Percentiles rank a stretch among this genome's conserved stretches.
phyloP scores from a whole-genome alignment of 2,888 invertebrate species.

The Lasioglossum pauxillum region DNA sequence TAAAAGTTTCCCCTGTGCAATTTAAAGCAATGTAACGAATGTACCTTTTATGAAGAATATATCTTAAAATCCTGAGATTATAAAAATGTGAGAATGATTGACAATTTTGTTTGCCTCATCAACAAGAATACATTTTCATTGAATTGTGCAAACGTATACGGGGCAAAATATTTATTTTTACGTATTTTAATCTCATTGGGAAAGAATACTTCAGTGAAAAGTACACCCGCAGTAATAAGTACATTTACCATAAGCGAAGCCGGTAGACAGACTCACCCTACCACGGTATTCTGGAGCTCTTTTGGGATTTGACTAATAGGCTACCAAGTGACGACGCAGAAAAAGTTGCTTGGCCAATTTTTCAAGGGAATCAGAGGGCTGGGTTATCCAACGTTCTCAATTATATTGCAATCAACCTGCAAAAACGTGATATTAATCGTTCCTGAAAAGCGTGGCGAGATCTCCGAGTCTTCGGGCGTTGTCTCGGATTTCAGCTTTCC shows the following conservation, averaged over 20 bases:
- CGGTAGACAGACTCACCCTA: neutral
- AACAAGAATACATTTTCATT: no score
- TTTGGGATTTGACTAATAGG: neutral
- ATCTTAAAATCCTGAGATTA: no score
- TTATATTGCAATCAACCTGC: neutral
- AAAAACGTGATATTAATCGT: neutral
- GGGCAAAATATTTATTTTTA: no score
- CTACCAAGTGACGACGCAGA: neutral
- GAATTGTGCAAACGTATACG: no score
- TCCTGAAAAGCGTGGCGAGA: neutral
- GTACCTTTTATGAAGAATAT: no score
- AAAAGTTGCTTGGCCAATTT: neutral
- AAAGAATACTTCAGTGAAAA: no score
- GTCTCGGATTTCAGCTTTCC: neutral
- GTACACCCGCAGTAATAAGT: no score
- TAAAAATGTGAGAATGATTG: no score
- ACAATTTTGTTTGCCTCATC: no score
- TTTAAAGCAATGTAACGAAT: no score
- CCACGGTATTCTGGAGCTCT: neutral
- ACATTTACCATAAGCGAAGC: neutral
- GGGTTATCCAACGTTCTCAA: neutral
- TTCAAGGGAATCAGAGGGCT: neutral
- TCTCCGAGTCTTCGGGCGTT: neutral
- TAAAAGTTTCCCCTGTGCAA: no score
- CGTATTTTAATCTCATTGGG: no score